phyloP scores from a whole-genome alignment of 53 echinoderm and acorn worm genomes.

The Mesocentrotus franciscanus region DNA sequence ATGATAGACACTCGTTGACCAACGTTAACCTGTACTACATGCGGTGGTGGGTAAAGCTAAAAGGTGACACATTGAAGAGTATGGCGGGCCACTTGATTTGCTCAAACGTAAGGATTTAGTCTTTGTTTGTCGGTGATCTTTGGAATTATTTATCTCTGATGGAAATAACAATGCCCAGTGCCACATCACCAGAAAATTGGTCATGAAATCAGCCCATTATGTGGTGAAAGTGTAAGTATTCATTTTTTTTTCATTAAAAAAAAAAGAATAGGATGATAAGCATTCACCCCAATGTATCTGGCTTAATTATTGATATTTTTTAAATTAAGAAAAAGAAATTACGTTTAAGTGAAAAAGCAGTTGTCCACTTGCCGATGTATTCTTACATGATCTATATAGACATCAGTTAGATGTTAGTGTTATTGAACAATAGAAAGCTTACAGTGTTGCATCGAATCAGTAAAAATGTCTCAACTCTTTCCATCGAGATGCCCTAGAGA shows the following conservation, averaged over 20 bases:
- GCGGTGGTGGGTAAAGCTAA: background rate
- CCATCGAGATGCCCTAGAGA: too few relatives aligned
- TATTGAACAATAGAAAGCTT: too few relatives aligned
- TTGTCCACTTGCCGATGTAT: too few relatives aligned
- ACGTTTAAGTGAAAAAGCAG: too few relatives aligned
- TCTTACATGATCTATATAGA: too few relatives aligned
- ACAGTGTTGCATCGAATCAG: too few relatives aligned
- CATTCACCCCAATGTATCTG: too few relatives aligned
- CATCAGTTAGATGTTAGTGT: too few relatives aligned
- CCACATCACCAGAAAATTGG: background rate
- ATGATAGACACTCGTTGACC: background rate
- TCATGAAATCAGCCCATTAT: background rate
- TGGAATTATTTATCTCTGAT: background rate
- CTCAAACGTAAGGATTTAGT: background rate
- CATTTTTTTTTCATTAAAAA: background rate
- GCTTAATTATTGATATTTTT: too few relatives aligned
- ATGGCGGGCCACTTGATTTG: background rate
- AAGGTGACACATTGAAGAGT: background rate
- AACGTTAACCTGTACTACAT: background rate
- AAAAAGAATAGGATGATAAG: too few relatives aligned
- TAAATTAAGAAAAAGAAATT: too few relatives aligned
- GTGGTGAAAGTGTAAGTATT: background rate
- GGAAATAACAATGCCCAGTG: background rate
- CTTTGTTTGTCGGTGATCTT: background rate
- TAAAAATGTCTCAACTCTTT: too few relatives aligned